Percentiles rank a stretch among this genome's conserved stretches.
Conservation (phyloP, 1,140 invertebrate genomes). For the Rhizoglyphus robini region DNA sequence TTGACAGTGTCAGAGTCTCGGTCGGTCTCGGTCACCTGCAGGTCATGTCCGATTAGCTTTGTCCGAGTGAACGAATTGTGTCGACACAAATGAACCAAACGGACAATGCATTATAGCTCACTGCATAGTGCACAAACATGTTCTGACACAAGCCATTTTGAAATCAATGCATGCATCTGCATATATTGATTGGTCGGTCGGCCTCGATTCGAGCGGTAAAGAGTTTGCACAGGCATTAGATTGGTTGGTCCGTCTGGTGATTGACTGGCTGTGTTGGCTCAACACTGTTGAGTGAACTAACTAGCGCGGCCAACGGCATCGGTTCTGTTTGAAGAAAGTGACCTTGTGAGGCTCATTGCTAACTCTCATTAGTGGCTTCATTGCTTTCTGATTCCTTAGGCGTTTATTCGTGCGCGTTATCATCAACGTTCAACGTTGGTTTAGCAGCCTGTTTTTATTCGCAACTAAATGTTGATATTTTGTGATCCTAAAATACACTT, state of each 20-base stretch:
- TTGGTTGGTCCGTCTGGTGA: neutral
- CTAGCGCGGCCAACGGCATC: no score
- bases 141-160: no score
- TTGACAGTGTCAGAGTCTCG: no score
- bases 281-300: no score
- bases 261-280: no score
- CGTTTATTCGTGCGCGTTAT: no score
- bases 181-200: neutral
- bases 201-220: neutral
- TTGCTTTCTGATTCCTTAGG: neutral
- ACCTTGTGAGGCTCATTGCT: no score
- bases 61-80: neutral
- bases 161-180: neutral
- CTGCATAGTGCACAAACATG: no score
- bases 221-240: neutral
- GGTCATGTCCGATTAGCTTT: neutral
- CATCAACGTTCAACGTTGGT: neutral
- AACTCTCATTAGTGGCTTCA: neutral
- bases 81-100: no score
- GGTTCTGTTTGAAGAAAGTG: neutral
- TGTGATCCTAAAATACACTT: neutral
- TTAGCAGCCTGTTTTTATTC: slow-evolving; percentile 4
- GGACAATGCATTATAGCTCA: no score
- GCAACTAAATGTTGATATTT: slow-evolving; percentile 10
- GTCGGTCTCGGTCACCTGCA: neutral